Percentiles rank a stretch among this genome's conserved stretches.
Conservation (phyloP, 2,797 vertebrate genomes). For the Masticophis lateralis region DNA sequence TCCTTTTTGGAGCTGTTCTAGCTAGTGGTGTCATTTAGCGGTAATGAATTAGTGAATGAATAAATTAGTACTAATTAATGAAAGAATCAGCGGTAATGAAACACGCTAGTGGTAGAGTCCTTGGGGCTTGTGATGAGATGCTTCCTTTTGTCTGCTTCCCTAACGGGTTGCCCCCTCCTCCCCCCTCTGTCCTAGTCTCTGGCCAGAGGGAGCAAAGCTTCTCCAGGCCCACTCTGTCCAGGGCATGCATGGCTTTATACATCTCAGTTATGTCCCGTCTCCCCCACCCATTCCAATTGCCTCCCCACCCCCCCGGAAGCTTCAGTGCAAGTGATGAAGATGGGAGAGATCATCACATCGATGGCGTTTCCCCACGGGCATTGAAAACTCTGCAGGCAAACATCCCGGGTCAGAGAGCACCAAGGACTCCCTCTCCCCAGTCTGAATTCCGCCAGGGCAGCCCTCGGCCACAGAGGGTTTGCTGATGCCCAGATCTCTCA, state of each 20-base stretch:
- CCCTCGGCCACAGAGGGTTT: background rate
- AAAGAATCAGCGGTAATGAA: no score
- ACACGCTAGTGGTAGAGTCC: no score
- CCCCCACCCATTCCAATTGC: background rate
- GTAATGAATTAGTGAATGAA: no score
- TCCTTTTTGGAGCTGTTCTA: no score
- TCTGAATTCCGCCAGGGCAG: background rate
- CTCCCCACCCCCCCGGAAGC: no score
- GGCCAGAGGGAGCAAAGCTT: background rate
- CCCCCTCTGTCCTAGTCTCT: background rate
- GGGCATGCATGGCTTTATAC: background rate
- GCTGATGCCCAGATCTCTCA: no score
- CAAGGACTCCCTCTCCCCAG: background rate
- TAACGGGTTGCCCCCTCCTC: no score
- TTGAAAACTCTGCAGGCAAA: background rate
- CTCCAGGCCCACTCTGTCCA: background rate
- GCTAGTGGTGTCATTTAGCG: no score
- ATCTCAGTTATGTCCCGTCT: background rate
- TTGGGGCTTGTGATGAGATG: no score
- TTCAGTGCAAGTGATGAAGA: background rate
- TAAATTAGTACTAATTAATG: no score
- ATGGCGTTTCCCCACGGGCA: fast-evolving
- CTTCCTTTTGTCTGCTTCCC: no score
- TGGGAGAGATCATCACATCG: background rate
- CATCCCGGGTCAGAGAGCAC: background rate